Evolutionary conservation across 2,113 vertebrate genomes (phyloP).

Genomic region (Crotalus viridis): DNA sequence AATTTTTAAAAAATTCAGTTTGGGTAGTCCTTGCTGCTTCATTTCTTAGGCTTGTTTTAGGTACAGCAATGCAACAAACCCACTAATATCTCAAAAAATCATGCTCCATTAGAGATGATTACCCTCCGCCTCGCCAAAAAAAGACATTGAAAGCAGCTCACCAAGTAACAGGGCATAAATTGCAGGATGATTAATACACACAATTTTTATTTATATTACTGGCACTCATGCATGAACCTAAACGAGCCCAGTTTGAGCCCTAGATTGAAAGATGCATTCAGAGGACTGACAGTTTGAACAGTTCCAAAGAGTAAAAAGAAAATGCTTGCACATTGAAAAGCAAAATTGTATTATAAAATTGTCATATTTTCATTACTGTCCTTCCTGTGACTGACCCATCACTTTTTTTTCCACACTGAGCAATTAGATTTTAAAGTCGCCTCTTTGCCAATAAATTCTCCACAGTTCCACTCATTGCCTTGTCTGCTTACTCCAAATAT

Average conservation of each 20-base stretch:
- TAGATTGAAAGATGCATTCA: not conserved
- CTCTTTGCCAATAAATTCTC: constrained; percentile 21
- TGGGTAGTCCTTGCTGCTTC: not conserved
- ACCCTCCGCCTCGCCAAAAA: not conserved
- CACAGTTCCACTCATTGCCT: not conserved
- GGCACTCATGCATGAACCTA: constrained; percentile 12
- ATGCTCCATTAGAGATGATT: not conserved
- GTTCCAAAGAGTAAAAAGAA: not conserved
- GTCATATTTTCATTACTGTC: constrained; percentile 6
- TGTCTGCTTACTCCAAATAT: constrained; percentile 12
- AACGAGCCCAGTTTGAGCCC: not conserved
- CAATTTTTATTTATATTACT: constrained; percentile 6
- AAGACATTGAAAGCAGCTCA: not conserved
- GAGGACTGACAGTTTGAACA: constrained; percentile 1
- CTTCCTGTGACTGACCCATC: constrained; percentile 23
- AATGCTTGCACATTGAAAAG: not conserved
- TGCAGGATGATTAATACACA: not conserved
- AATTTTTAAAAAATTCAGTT: not conserved
- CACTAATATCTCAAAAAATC: not conserved
- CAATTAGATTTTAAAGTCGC: constrained; percentile 31
- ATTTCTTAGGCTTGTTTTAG: not conserved
- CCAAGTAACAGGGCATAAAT: not conserved
- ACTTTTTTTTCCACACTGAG: not conserved
- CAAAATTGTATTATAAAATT: constrained; percentile 19
- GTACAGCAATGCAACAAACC: not conserved